Evolutionary conservation across 2,888 invertebrate genomes (phyloP), one percentile per base, ranked within the genome.

Genomic region (Fragum sueziense): DNA sequence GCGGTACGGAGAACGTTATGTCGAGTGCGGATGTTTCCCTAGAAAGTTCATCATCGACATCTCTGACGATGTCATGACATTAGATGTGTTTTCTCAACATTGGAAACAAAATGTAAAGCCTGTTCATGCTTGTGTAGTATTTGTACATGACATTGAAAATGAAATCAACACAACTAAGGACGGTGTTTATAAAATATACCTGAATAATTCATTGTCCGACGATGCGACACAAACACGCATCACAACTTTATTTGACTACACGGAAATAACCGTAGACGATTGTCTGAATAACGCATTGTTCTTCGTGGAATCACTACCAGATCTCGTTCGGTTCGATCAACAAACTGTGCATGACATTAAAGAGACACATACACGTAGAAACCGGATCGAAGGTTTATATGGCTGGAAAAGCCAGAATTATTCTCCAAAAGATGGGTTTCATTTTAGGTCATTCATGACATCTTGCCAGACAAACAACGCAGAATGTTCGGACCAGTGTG

Each of bases 161-260:
- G 84, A 79, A 74, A 77, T 81, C 25, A 82, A 86, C 70, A 85
- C 76, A 41, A 51, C 61, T 6, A 59, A 79, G 14, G 82, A 85
- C 25, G 62, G 67, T 51, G 80, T 86, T 7, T 88, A 81, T 51
- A 80, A 81, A 52, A 74, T 87, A 2, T 72, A 62, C n/a, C 57
- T 88, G 3, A 88, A 87, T 61, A 78, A 83, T 22, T 77, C 73
- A 25, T 76, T 81, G 9, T 71, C 65, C 14, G 54, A 54, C 9
- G 47, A 57, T n/a, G 25, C 76, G 2, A 70, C 67, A 31, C 67
- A 59, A 11, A 25, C 84, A 4, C 73, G 67, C 52, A 81, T 87
- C 20, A 78, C 82, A 67, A 85, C 85, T 9, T 47, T 87, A 1
- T 85, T 82, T 76, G 85, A 86, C 57, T 84, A 80, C 72, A 81